Base-by-base conservation (phyloP, 1,140 invertebrate genomes). In the Brachionus plicatilis region DNA sequence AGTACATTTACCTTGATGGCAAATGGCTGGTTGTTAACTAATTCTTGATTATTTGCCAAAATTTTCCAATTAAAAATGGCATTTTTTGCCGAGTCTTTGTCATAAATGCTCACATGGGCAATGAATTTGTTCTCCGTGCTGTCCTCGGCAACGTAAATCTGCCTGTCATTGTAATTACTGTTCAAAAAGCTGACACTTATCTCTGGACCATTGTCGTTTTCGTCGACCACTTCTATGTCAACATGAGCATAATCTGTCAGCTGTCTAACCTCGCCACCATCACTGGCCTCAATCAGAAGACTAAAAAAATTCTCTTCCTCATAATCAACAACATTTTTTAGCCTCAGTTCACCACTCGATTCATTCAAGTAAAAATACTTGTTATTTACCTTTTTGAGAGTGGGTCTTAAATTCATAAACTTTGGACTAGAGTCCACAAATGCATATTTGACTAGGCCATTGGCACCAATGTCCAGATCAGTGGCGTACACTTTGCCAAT, bases 281-380 rank as follows among this genome's bases (percentile, higher is more conserved):
- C 79, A 11, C 41, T 82, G 11, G 79, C 79, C 56, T 82, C 79
- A 11, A 82, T 45, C 14, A 82, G 0, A 20, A 82, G 33, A 17
- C 29, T 65, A 47, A 82, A 82, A 41, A 43, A 68, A 41, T 82
- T 82, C 24, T 82, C 53, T 20, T 60, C 65, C 66, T 82, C 79
- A 37, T 65, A 82, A n/a, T 82, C 79, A 29, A 82, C 20, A 12
- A 29, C 1, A 43, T 82, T 82, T 68, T 82, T 82, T 29, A 82
- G 11, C 2, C 53, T 11, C 27, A 82, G 4, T 27, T 84, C 82
- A n/a, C 66, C 66, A 50, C n/a, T 72, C 3, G 27, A 43, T 24
- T 84, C 82, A 53, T 70, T 75, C 33, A 84, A 84, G 50, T 84
- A 50, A 24, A 84, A 70, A 29, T 84, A 53, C 37, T 72, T 60